Base-by-base conservation (phyloP, 2,797 vertebrate species). In the Enteromius fasciolatus region DNA sequence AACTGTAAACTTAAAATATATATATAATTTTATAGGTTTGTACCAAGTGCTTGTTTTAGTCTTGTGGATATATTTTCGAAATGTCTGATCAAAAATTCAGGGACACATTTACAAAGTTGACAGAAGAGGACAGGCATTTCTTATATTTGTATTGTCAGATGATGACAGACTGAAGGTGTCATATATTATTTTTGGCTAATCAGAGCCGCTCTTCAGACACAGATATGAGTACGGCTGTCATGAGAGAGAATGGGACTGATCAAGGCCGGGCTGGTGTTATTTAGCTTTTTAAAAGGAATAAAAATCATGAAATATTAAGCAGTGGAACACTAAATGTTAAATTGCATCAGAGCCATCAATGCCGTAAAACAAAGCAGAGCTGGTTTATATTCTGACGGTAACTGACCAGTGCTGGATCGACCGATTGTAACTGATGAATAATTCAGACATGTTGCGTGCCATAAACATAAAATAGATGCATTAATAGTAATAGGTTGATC, bases 361-460 rank as follows among this genome's bases (percentile, higher is more conserved):
- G 5, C 6, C 50, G 41, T 67, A 36, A 50, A 39, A 63, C 68
- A 41, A 44, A 79, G n/a, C 52, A 80, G 52, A 70, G 52, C 23
- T 17, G 10, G 39, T 80, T 70, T 46, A 39, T 46, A 69, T 80
- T 61, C 78, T 31, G 50, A 44, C 33, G 41, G 36, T 70, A 67
- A 78, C 28, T 69, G 83, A 36, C 78, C 66, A 61, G 48, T 12
- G 67, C n/a, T 17, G 9, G 31, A 74, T 50, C 50, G 31, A 28
- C 23, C 44, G 15, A 72, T 64, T 48, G 52, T 84, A 25, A 73
- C 70, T 66, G 28, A 52, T 86, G n/a, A 84, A 86, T 87, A 67
- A 84, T 82, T 86, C 41, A 84, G 15, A 72, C 41, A 23, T 54
- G 52, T 61, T 76, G n/a, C 0, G 0, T 76, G 23, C 57, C 23